Percentiles rank a stretch among this genome's conserved stretches.
These are phyloP conservation scores for Poeciliopsis gracilis DNA, from an alignment of 2,797 vertebrate genomes.

Conservation along the genomic window DNA sequence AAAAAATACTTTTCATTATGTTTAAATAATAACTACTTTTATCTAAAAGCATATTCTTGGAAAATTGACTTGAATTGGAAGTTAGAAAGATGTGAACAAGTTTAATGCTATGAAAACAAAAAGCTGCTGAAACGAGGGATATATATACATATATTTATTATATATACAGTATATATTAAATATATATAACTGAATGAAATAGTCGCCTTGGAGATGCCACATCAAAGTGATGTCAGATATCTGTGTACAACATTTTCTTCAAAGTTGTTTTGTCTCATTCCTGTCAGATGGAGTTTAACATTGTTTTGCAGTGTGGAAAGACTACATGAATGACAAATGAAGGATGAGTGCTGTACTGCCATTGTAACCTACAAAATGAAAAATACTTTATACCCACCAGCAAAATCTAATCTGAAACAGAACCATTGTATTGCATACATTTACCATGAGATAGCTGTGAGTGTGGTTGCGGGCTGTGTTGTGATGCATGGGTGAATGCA, in stretches of 20 bases:
- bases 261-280: background rate
- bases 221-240: background rate
- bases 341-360: background rate
- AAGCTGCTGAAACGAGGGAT: background rate
- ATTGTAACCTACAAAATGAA: conserved; percentile 13
- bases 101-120: background rate
- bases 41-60: background rate
- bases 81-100: conserved; percentile 16
- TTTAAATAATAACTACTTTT: background rate
- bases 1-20: background rate
- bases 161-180: too few species aligned
- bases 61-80: background rate
- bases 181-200: background rate
- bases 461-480: conserved; percentile 29
- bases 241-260: background rate
- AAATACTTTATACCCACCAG: conserved; percentile 51
- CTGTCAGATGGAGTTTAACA: too few species aligned
- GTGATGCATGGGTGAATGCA: conserved; percentile 3
- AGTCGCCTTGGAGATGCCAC: background rate
- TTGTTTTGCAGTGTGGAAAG: background rate
- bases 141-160: too few species aligned
- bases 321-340: background rate
- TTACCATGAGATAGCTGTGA: conserved; percentile 58
- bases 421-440: conserved; percentile 62
- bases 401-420: conserved; percentile 41